Percentiles rank a stretch among this genome's conserved stretches.
Conservation (phyloP, 2,888 invertebrate genomes). For the Tipula vernalis region DNA sequence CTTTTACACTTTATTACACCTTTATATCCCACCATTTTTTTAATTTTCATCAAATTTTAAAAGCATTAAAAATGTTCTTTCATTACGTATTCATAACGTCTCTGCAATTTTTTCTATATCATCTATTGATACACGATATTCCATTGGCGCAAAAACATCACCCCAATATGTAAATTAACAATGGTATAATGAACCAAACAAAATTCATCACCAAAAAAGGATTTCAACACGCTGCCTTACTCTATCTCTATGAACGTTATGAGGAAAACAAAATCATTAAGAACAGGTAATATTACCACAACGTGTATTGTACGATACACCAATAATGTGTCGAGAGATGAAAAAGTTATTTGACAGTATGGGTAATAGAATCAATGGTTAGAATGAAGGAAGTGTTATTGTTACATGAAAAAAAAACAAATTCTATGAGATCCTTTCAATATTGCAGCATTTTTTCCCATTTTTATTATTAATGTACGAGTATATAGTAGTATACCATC, state of each 20-base stretch:
- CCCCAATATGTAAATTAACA: neutral
- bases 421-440: neutral
- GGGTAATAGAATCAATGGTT: conserved; percentile 4
- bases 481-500: neutral
- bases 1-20: no score
- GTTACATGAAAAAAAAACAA: neutral
- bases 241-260: neutral
- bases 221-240: neutral
- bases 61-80: neutral
- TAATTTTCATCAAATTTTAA: no score
- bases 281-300: conserved; percentile 4
- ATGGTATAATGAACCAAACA: neutral
- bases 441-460: neutral
- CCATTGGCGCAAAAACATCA: neutral
- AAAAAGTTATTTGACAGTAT: neutral
- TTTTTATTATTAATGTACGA: neutral
- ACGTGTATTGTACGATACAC: neutral
- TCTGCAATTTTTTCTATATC: neutral
- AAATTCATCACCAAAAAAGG: neutral
- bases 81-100: neutral
- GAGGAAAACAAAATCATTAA: neutral
- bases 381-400: conserved; percentile 4
- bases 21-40: no score
- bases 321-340: neutral
- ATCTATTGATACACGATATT: neutral